Evolutionary conservation across 2,888 invertebrate genomes (phyloP).

Genomic region (Campoplex nolae): DNA sequence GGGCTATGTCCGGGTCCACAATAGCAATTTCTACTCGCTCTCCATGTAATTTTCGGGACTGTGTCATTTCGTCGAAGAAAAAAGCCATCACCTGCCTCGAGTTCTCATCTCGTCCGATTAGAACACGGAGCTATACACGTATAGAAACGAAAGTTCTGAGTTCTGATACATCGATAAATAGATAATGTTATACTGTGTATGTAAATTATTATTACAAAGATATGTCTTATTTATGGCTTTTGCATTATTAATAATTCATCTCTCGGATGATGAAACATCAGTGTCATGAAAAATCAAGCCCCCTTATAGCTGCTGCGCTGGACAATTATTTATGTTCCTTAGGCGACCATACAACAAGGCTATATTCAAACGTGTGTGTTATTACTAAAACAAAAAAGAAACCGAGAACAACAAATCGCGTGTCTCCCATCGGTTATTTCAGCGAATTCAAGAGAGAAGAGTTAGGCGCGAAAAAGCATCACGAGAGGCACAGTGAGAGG

Average conservation of each 20-base stretch:
- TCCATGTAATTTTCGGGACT: conserved; percentile 80
- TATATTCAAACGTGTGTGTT: conserved; percentile 32
- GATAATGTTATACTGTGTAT: too few relatives aligned
- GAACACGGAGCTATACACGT: not conserved
- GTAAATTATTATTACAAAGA: too few relatives aligned
- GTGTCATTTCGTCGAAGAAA: conserved; percentile 78
- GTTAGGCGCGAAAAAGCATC: conserved; percentile 47
- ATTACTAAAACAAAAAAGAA: conserved; percentile 21
- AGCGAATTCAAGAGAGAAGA: conserved; percentile 18
- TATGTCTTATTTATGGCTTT: too few relatives aligned
- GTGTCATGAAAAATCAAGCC: conserved; percentile 18
- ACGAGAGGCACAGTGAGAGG: conserved; percentile 59
- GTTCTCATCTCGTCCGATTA: conserved; percentile 36
- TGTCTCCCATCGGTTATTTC: conserved; percentile 54
- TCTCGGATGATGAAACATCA: conserved; percentile 10
- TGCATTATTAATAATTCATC: conserved; percentile 25
- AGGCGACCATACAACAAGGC: conserved; percentile 8
- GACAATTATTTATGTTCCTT: conserved; percentile 43
- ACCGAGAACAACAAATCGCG: conserved; percentile 52
- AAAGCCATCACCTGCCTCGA: conserved; percentile 69
- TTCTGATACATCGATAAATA: too few relatives aligned
- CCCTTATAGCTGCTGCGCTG: conserved; percentile 24
- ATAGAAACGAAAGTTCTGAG: too few relatives aligned
- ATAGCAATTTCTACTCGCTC: conserved; percentile 38
- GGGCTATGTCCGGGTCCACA: conserved; percentile 26